These are phyloP conservation scores for Ploceus nigricollis DNA, from an alignment of 2,113 vertebrate genomes.

Conservation along the genomic window DNA sequence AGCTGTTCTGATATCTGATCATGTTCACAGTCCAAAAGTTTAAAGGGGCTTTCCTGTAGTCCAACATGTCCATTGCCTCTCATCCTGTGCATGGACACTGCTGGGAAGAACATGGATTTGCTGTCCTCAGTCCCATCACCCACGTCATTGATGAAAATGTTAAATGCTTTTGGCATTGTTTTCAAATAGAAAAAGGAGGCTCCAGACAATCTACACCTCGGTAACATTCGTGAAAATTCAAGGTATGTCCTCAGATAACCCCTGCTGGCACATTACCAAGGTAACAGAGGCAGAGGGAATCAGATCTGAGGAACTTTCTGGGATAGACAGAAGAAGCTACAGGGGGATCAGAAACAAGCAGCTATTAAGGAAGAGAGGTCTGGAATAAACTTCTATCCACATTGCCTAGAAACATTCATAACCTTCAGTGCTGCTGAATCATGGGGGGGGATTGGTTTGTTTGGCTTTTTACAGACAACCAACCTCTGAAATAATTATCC, in stretches of 20 bases:
- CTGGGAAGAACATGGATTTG: background rate
- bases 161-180: background rate
- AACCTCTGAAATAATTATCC: constrained; percentile 4
- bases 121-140: background rate
- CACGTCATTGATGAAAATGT: background rate
- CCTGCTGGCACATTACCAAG: background rate
- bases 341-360: background rate
- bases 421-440: background rate
- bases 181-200: background rate
- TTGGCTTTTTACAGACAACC: background rate
- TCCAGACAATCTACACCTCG: background rate
- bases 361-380: background rate
- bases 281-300: background rate
- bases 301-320: background rate
- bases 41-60: background rate
- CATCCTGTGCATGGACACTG: background rate
- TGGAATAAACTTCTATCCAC: background rate
- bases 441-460: background rate
- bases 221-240: background rate
- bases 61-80: background rate
- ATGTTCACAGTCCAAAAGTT: background rate
- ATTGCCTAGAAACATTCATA: background rate
- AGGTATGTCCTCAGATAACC: background rate
- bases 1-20: background rate
- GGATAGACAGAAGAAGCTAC: background rate